These are phyloP conservation scores for Tapera naevia DNA, from an alignment of 2,797 vertebrate species.

Conservation along the genomic window DNA sequence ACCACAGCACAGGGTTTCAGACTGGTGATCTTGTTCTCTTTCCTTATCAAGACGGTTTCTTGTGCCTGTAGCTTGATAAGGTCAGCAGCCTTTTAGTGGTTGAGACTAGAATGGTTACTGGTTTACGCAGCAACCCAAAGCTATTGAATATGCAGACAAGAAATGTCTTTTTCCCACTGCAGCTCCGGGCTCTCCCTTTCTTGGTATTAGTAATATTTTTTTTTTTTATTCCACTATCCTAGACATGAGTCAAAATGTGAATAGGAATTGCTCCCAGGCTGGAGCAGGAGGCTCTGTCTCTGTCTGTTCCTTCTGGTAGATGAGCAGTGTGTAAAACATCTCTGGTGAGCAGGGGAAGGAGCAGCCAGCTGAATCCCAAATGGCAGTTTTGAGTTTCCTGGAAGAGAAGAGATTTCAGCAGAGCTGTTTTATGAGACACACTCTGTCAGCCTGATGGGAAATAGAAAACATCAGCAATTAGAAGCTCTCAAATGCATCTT, in stretches of 20 bases:
- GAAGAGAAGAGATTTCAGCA: not conserved
- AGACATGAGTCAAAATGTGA: not conserved
- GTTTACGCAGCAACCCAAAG: not conserved
- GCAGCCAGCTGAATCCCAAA: slow-evolving; percentile 1
- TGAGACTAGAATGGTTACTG: not conserved
- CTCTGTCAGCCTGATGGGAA: slow-evolving; percentile 46
- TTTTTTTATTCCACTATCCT: not conserved
- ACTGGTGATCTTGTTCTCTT: not conserved
- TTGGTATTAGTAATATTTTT: not conserved
- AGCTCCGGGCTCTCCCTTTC: not conserved
- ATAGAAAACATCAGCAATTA: slow-evolving; percentile 26
- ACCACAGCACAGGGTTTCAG: not conserved
- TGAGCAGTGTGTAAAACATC: not conserved
- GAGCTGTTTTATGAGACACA: not conserved
- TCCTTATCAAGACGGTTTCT: not conserved
- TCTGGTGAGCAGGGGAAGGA: not conserved
- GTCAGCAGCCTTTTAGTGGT: not conserved
- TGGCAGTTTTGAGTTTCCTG: slow-evolving; percentile 16
- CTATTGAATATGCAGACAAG: not conserved
- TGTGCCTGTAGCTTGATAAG: not conserved
- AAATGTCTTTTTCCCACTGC: not conserved
- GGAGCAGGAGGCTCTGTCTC: not conserved
- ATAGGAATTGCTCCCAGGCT: not conserved
- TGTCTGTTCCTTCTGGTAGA: not conserved
- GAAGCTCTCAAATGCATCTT: not conserved